Percentiles rank a stretch among this genome's conserved stretches.
These are phyloP conservation scores for Eupithecia exiguata DNA, from an alignment of 2,888 invertebrate genomes.

Conservation along the genomic window DNA sequence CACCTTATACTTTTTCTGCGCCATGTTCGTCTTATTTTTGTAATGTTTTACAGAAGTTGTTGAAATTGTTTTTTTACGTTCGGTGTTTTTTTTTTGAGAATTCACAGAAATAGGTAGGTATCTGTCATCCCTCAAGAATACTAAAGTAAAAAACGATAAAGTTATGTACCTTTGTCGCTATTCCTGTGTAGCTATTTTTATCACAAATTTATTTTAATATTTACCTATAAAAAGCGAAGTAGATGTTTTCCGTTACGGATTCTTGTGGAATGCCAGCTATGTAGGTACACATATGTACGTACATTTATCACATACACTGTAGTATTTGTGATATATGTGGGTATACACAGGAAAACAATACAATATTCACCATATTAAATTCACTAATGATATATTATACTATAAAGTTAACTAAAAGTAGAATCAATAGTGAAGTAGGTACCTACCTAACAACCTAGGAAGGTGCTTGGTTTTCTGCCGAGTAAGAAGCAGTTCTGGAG, in stretches of 20 bases:
- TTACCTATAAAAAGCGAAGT: not conserved
- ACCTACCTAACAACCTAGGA: not conserved
- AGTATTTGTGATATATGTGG: not conserved
- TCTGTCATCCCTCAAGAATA: not conserved
- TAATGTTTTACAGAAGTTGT: no score
- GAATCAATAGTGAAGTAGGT: not conserved
- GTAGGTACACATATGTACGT: not conserved
- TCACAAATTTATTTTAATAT: not conserved
- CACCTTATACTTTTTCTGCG: no score
- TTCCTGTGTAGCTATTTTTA: not conserved
- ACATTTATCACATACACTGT: not conserved
- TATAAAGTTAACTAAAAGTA: not conserved
- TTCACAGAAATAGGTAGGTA: not conserved
- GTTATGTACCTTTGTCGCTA: not conserved
- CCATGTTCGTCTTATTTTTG: no score
- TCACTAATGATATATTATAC: not conserved
- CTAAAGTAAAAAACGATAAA: not conserved
- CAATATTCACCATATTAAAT: not conserved
- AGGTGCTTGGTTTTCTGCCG: not conserved
- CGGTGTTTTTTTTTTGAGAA: no score
- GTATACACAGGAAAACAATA: not conserved
- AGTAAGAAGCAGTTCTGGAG: not conserved
- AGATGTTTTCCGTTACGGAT: not conserved
- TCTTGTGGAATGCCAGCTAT: not conserved
- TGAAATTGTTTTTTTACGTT: no score